Base-by-base conservation (phyloP, 2,113 vertebrate genomes). In the Osmerus mordax region DNA sequence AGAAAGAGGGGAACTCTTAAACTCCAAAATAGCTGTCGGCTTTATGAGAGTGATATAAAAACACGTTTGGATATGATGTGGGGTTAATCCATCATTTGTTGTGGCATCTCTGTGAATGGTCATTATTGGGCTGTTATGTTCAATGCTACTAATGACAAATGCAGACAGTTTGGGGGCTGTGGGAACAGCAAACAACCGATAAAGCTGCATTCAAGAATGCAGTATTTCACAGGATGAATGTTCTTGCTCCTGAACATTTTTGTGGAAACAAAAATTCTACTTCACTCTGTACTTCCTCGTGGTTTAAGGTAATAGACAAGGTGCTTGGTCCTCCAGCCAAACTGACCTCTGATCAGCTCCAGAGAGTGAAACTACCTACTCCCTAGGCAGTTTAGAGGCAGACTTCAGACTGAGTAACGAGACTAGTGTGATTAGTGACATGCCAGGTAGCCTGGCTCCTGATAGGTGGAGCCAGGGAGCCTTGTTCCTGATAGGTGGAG, bases 391-490 rank as follows among this genome's bases (percentile, higher is more conserved):
- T 47, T 47, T 47, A 11, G 41, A 47, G 41, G 41, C 41, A 47
- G 41, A 47, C 41, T 47, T 47, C 9, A 47, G 41, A 47, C 41
- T 47, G 41, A 47, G 53, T 29, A 56, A 56, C 18, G 8, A 4
- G 6, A 19, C 21, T 13, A 21, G 5, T 65, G 64, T 51, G 6
- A 65, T 65, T 51, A 51, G 64, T 56, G 67, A 69, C 82, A 69
- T 41, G 70, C 56, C 75, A 84, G 79, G 69, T 79, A 64, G 25
- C 41, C 74, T 11, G 56, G 67, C 4, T n/a, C 77, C 66, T 76
- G 78, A 84, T 81, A 83, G 86, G 86, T 2, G n/a, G 68, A 73
- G 63, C 73, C 72, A 71, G 62, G 66, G 66, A 36, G 16, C 3
- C 6, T 25, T 21, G 16, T 65, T n/a, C 56, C 55, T 56, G 55